These are phyloP conservation scores for Prietella phreatophila DNA, from an alignment of 2,113 vertebrate species.

Conservation along the genomic window DNA sequence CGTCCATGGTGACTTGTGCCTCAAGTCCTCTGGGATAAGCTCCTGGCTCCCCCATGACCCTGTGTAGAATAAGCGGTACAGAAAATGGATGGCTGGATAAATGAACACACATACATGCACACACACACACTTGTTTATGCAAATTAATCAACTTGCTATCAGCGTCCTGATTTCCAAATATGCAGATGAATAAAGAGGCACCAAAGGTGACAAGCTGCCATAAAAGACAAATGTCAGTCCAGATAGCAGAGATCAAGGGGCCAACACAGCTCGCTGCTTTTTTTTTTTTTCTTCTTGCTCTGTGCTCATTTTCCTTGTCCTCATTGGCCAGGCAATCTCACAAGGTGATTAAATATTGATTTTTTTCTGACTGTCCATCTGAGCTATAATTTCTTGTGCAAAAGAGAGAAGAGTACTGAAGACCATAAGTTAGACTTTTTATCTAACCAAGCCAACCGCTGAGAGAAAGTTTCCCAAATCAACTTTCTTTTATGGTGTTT, in stretches of 20 bases:
- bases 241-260: background rate
- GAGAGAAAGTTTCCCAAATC: too few species aligned
- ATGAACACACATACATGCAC: too few species aligned
- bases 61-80: too few species aligned
- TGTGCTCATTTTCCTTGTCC: conserved; percentile 20
- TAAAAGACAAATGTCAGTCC: conserved; percentile 7
- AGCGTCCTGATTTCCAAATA: background rate
- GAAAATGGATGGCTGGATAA: background rate
- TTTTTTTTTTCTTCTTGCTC: background rate
- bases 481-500: too few species aligned
- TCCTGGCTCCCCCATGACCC: too few species aligned
- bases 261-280: background rate
- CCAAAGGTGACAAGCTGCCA: background rate
- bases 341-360: conserved; percentile 55
- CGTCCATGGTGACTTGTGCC: too few species aligned
- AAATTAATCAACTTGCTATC: background rate
- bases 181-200: background rate
- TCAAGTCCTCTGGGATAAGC: too few species aligned
- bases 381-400: conserved; percentile 21
- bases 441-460: conserved; percentile 20
- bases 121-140: background rate
- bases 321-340: background rate
- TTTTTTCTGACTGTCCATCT: conserved; percentile 28
- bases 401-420: background rate
- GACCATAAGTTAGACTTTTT: conserved; percentile 27